Evolutionary conservation across 1,140 invertebrate genomes (phyloP).

Genomic region (Metopolophium dirhodum): DNA sequence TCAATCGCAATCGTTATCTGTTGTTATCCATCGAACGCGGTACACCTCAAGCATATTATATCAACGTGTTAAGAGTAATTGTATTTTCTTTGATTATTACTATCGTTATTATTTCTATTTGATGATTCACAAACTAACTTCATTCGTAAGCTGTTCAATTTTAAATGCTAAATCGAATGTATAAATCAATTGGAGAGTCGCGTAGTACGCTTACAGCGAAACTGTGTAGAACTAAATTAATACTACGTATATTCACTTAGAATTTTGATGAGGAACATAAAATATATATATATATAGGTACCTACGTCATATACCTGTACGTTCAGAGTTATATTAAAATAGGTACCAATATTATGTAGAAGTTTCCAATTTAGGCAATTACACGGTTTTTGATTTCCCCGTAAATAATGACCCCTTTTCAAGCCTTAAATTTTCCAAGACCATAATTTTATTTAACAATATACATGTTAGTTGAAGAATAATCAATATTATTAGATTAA

Average conservation of each 20-base stretch:
- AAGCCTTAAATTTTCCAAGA: no score
- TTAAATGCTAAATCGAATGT: background rate
- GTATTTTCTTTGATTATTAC: background rate
- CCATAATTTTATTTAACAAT: background rate
- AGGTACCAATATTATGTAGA: background rate
- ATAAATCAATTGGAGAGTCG: background rate
- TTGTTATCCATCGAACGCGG: background rate
- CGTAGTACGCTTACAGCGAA: background rate
- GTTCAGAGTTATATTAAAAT: background rate
- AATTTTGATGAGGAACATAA: background rate
- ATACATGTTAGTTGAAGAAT: background rate
- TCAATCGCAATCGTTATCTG: background rate
- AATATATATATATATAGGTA: no score
- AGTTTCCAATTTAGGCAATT: background rate
- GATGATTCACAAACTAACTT: background rate
- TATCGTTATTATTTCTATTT: background rate
- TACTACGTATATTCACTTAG: background rate
- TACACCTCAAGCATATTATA: background rate
- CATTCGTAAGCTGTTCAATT: background rate
- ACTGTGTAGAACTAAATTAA: background rate
- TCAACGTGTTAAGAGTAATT: background rate
- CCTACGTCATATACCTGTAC: no score
- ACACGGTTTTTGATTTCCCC: background rate
- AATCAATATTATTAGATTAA: conserved; percentile 24
- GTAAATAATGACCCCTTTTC: background rate